These are phyloP conservation scores for Hesperia comma DNA, from an alignment of 2,888 invertebrate genomes.

Conservation along the genomic window DNA sequence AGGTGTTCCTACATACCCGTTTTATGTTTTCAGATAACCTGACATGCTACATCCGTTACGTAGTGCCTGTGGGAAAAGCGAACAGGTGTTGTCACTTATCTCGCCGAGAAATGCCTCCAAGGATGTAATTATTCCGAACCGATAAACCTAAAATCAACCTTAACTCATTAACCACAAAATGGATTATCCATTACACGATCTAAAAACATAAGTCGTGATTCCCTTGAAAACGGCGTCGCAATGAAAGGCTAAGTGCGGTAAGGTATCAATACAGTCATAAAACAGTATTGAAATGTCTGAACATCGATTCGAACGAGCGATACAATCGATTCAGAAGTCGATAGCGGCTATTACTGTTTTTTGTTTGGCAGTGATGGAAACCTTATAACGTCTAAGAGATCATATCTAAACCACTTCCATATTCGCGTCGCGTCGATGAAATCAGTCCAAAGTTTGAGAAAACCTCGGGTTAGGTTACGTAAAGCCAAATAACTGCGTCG, in stretches of 20 bases:
- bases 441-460: slow-evolving; percentile 51
- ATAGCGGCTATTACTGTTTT: slow-evolving; percentile 35
- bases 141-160: slow-evolving; percentile 40
- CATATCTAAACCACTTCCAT: slow-evolving; percentile 63
- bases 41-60: slow-evolving; percentile 72
- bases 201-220: slow-evolving; percentile 37
- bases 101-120: slow-evolving; percentile 53
- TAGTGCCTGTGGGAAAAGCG: slow-evolving; percentile 71
- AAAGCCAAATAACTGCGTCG: slow-evolving; percentile 65
- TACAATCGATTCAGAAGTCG: slow-evolving; percentile 39
- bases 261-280: slow-evolving; percentile 68
- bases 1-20: slow-evolving; percentile 54
- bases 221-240: slow-evolving; percentile 43
- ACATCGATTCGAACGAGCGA: slow-evolving; percentile 44
- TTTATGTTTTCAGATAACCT: slow-evolving; percentile 71
- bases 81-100: slow-evolving; percentile 80
- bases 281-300: slow-evolving; percentile 59
- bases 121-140: slow-evolving; percentile 51
- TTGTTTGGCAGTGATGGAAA: slow-evolving; percentile 48
- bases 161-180: not conserved
- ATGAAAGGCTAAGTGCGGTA: slow-evolving; percentile 64
- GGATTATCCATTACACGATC: slow-evolving; percentile 3
- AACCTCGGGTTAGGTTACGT: slow-evolving; percentile 56
- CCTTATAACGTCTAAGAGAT: slow-evolving; percentile 55
- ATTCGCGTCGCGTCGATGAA: slow-evolving; percentile 53